phyloP scores from a whole-genome alignment of 2,797 vertebrate genomes.

The Helarctos malayanus region DNA sequence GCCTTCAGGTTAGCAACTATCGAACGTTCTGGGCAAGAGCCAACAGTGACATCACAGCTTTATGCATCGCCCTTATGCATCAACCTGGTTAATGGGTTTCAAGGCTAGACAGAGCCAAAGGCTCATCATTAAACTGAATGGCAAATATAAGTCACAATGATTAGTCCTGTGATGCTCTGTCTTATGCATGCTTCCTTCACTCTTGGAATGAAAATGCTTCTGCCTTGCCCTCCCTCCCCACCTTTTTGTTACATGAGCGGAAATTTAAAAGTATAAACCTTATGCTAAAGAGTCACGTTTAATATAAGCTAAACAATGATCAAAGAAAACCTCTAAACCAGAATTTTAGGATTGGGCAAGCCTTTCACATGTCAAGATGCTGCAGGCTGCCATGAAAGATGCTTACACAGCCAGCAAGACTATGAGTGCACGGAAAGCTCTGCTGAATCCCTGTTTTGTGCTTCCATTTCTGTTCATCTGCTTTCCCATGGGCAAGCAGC shows the following conservation, averaged over 20 bases:
- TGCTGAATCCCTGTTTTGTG: neutral
- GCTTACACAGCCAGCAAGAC: neutral
- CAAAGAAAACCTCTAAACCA: neutral
- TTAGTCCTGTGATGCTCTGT: neutral
- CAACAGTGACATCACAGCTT: neutral
- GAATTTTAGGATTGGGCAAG: neutral
- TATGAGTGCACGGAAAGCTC: neutral
- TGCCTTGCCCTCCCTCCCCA: neutral
- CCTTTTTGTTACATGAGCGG: neutral
- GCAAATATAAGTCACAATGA: neutral
- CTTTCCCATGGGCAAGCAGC: slow-evolving; percentile 26
- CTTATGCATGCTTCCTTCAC: neutral
- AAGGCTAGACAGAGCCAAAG: neutral
- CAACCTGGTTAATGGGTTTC: neutral
- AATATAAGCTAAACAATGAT: slow-evolving; percentile 16
- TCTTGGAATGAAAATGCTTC: neutral
- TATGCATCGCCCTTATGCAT: neutral
- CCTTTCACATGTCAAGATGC: neutral
- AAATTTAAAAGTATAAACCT: neutral
- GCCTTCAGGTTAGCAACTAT: neutral
- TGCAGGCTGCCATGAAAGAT: neutral
- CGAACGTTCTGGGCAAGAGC: neutral
- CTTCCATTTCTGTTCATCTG: slow-evolving; percentile 26
- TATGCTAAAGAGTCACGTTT: slow-evolving; percentile 16
- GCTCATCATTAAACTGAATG: neutral